A percentile compares a stretch with the other conserved stretches of the same genome.
Evolutionary conservation across 2,113 vertebrate genomes (phyloP).

Genomic region (Eidolon helvum): DNA sequence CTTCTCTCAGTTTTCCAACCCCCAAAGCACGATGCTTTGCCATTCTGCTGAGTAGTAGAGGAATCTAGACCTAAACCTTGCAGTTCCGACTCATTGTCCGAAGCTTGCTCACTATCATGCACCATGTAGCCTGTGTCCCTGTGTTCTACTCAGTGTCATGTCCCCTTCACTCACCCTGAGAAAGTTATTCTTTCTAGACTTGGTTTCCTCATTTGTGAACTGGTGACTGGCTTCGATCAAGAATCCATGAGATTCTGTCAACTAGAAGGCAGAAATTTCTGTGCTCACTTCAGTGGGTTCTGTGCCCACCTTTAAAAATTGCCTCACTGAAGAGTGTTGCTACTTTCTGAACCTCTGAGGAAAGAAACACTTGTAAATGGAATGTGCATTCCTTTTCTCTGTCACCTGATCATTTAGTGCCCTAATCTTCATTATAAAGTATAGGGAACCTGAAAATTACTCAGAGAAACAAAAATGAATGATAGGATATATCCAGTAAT

Average conservation of each 20-base stretch:
- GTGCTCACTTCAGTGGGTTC: background rate
- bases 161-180: background rate
- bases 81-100: background rate
- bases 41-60: background rate
- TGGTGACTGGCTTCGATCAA: background rate
- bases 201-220: slow-evolving; percentile 23
- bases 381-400: background rate
- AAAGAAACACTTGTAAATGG: background rate
- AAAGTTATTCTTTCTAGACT: background rate
- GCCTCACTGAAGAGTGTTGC: background rate
- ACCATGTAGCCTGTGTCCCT: background rate
- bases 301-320: background rate
- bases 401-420: background rate
- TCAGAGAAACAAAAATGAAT: slow-evolving; percentile 33
- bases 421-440: slow-evolving; percentile 35
- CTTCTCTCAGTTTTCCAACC: background rate
- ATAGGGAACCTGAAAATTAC: slow-evolving; percentile 26
- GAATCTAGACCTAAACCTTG: background rate
- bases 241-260: background rate
- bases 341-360: slow-evolving; percentile 15
- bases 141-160: background rate
- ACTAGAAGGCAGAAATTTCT: background rate
- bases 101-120: background rate
- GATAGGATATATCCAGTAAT: slow-evolving; percentile 14
- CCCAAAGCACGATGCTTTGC: background rate